Base-by-base conservation (phyloP, 2,888 invertebrate species). In the Perdita meconis region DNA sequence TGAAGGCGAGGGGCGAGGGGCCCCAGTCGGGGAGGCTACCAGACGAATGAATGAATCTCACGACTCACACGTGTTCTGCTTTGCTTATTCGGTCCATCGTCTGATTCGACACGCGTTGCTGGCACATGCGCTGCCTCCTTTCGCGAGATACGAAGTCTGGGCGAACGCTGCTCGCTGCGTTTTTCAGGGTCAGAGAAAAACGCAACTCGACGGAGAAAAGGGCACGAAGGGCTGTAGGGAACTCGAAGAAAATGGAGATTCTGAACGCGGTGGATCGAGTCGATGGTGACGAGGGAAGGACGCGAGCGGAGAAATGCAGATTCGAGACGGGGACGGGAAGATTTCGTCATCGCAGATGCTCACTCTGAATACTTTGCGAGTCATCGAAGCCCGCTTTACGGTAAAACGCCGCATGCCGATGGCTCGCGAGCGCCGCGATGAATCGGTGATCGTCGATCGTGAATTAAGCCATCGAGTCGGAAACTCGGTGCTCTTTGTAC, bases 31-130 rank as follows among this genome's bases (percentile, higher is more conserved):
- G 36, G 65, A 26, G 42, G 57, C 44, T 65, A 64, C 66, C 81
- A 78, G 80, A 80, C 86, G 84, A 83, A 81, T 85, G 85, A 86
- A 86, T 86, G 86, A 85, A 86, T 84, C 82, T 81, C 85, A 85
- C 83, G 79, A 72, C 74, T 76, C 82, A 82, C 79, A 80, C 79
- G 84, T 84, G 86, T 86, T 86, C 76, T 65, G 81, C 74, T 80
- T 84, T 78, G 81, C 78, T 80, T 82, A 81, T 84, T 86, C 84
- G 69, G 76, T 65, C 51, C 78, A 69, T 78, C 82, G 79, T 59
- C 78, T 60, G 81, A 84, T 82, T 81, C 76, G 78, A 80, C 74
- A 69, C 69, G 78, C 82, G 74, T 74, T 66, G 75, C 78, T 66
- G 73, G 72, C 85, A 64, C 72, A 78, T 76, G 77, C 71, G 65